phyloP scores from a whole-genome alignment of 2,888 invertebrate species.

The Luperina nickerlii region DNA sequence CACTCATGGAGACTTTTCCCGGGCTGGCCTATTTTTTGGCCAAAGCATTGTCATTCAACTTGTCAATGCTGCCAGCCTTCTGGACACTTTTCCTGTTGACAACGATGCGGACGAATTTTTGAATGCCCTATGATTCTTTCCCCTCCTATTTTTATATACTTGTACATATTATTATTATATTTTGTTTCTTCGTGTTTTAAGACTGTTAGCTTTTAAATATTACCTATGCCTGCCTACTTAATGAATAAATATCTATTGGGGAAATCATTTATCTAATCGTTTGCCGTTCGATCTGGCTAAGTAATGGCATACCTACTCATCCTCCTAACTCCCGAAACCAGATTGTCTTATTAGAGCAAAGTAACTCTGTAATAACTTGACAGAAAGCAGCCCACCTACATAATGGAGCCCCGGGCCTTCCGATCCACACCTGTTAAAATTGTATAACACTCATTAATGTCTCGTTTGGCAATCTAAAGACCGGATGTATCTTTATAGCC shows the following conservation, averaged over 20 bases:
- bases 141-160: too few species aligned
- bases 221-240: too few species aligned
- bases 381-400: conserved; percentile 53
- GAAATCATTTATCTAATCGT: not conserved
- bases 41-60: not conserved
- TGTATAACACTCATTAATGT: conserved; percentile 71
- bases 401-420: conserved; percentile 47
- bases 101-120: too few species aligned
- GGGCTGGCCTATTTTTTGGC: not conserved
- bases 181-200: not conserved
- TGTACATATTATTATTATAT: not conserved
- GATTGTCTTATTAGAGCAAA: conserved; percentile 27
- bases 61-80: not conserved
- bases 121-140: too few species aligned
- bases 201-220: not conserved
- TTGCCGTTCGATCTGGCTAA: not conserved
- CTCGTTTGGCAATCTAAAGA: conserved; percentile 74
- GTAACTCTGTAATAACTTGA: conserved; percentile 18
- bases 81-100: too few species aligned
- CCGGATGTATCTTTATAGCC: conserved; percentile 78
- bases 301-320: not conserved
- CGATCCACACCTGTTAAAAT: conserved; percentile 67
- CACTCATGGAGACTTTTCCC: not conserved
- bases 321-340: conserved; percentile 1
- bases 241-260: not conserved